These are phyloP conservation scores for Hippocampus comes DNA, from an alignment of 2,113 vertebrate genomes.

Conservation along the genomic window DNA sequence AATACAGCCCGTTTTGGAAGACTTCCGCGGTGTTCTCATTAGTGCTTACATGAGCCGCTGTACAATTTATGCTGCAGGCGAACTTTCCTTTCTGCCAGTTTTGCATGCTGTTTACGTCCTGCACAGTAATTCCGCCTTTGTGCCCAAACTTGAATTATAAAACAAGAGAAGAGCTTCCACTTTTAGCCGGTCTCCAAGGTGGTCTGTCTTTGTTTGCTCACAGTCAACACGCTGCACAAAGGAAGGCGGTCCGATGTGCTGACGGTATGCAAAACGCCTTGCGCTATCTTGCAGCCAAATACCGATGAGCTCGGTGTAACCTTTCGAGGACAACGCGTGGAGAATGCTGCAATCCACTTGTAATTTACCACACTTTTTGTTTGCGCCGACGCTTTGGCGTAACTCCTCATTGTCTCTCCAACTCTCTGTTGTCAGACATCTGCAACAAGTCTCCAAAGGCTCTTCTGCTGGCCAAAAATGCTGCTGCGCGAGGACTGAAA, in stretches of 20 bases:
- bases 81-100: not conserved
- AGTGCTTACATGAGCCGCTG: not conserved
- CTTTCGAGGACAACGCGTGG: not conserved
- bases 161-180: not conserved
- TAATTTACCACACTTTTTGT: conserved; percentile 17
- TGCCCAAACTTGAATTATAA: not conserved
- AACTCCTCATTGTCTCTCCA: not conserved
- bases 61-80: not conserved
- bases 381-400: conserved; percentile 18
- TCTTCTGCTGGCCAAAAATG: not conserved
- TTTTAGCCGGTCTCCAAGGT: not conserved
- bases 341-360: conserved; percentile 6
- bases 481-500: not conserved
- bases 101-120: not conserved
- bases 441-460: conserved; percentile 4
- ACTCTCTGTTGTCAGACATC: not conserved
- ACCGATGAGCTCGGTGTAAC: not conserved
- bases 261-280: not conserved
- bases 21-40: not conserved
- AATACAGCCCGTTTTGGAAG: not conserved
- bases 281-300: not conserved
- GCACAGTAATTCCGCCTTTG: not conserved
- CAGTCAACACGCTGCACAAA: conserved; percentile 4
- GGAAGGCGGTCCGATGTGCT: not conserved
- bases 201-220: conserved; percentile 4